Evolutionary conservation across 1,140 invertebrate species (phyloP).

Genomic region (Drosophila pectinifera): DNA sequence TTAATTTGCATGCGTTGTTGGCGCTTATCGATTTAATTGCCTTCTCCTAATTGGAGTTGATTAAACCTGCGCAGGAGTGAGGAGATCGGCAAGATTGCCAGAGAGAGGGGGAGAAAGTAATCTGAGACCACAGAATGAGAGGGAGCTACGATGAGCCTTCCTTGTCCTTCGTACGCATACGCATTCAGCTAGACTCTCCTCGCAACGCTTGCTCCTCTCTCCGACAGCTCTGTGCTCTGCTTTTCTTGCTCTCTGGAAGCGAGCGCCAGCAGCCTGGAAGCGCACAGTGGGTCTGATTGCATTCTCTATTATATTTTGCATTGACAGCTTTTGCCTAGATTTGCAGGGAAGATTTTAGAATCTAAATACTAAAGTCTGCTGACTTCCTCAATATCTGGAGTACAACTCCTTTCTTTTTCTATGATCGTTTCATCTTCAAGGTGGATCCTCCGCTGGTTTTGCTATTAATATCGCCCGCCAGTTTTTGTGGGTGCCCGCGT

Average conservation of each 20-base stretch:
- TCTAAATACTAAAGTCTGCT: neutral
- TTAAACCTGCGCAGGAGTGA: slow-evolving; percentile 51
- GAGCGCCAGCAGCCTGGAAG: slow-evolving; percentile 24
- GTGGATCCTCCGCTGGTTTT: neutral
- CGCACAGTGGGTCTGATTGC: slow-evolving; percentile 9
- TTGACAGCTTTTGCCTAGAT: neutral
- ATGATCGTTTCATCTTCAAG: neutral
- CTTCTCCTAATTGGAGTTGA: slow-evolving; percentile 68
- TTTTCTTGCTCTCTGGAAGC: slow-evolving; percentile 29
- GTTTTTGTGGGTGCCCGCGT: neutral
- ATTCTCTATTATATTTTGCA: neutral
- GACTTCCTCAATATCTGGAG: neutral
- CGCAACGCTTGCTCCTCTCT: slow-evolving; percentile 7
- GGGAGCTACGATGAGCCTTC: neutral
- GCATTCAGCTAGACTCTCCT: slow-evolving; percentile 6
- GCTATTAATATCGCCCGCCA: slow-evolving; percentile 24
- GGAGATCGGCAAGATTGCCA: neutral
- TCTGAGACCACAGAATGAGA: slow-evolving; percentile 10
- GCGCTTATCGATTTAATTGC: slow-evolving; percentile 72
- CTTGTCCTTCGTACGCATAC: slow-evolving; percentile 12
- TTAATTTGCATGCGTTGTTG: slow-evolving; percentile 66
- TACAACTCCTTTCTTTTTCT: neutral
- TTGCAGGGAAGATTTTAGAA: neutral
- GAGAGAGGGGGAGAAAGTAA: slow-evolving; percentile 15
- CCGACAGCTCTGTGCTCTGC: neutral